Base-by-base conservation (phyloP, 2,113 vertebrate genomes). In the Rhegmatorhina hoffmannsi region DNA sequence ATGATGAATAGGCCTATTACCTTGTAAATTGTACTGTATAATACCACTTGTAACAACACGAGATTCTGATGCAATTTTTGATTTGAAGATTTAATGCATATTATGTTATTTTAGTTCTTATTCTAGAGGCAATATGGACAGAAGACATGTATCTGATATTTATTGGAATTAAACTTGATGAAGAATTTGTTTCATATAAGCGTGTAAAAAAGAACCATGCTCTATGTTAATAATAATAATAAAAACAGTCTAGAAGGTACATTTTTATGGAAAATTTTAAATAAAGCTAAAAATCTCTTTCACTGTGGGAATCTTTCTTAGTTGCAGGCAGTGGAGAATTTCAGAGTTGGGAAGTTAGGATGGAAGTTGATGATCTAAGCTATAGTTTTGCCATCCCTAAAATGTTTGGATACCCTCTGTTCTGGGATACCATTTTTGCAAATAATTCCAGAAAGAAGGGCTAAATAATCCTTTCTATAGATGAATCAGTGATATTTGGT, bases 1-100 rank as follows among this genome's bases (percentile, higher is more conserved):
- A 23, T 94, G 92, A 95, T 89, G 93, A 96, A 95, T 92, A 91
- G 89, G 52, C 66, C 91, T 95, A 92, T 96, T 95, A 96, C 88
- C 72, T 93, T 90, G 72, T 88, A 86, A 94, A 96, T 91, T 94
- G 94, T 83, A 49, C 68, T 90, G 58, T 79, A 56, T 83, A 95
- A 78, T 77, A 77, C 62, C 68, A 88, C 87, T 92, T 72, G 47
- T 80, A 94, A 55, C 82, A 93, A 77, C 55, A 86, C n/a, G 68
- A 84, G 72, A 72, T 84, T 78, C 86, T 82, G 70, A 89, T 92
- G 40, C 58, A 29, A 70, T 87, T 87, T 95, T 88, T 87, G 1
- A 59, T 95, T 91, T 85, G 50, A 80, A 70, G 50, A 90, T 95
- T 95, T 95, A 94, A 91, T 10, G 1, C 29, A 26, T 73, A 44